Base-by-base conservation (phyloP, 1,140 invertebrate genomes). In the Pseudomyrmex pallidus region DNA sequence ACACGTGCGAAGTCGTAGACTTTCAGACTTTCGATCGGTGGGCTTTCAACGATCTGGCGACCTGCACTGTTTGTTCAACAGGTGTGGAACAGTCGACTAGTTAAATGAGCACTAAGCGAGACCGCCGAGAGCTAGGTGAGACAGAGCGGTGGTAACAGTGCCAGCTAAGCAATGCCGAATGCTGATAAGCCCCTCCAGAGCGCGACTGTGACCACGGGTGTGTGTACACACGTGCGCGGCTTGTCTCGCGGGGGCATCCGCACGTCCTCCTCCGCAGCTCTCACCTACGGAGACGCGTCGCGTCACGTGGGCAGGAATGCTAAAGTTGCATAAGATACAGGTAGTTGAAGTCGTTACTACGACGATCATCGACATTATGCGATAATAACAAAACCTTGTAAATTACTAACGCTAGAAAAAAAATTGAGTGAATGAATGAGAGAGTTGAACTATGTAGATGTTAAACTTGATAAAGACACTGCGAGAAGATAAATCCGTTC, bases 131-230 rank as follows among this genome's bases (percentile, higher is more conserved):
- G 59, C 67, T 76, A 83, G 83, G 77, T 67, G 54, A 85, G 59
- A 89, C 64, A 87, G 90, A 86, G 85, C 85, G 66, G 78, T 89
- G 57, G 78, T 89, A 76, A 87, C 74, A 66, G 64, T 88, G 85
- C 86, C 88, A 90, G 82, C 89, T 85, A 91, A 90, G 90, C 86
- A 90, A 89, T 82, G 70, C 82, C 82, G 82, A 88, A 90, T 84
- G 87, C 90, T 90, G 90, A 91, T 91, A 91, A 91, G 78, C 89
- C 90, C 90, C 85, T 88, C 88, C 90, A 88, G 74, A 54, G 59
- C 56, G 25, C 62, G 57, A 50, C 56, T 54, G 56, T 74, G 76
- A 56, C 57, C 66, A 57, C 57, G 59, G 78, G 70, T 10, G 72
- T 77, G 76, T 63, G 46, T 66, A 76, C 78, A 82, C 83, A 64